Evolutionary conservation across 2,888 invertebrate genomes (phyloP).

Genomic region (Clunio marinus): DNA sequence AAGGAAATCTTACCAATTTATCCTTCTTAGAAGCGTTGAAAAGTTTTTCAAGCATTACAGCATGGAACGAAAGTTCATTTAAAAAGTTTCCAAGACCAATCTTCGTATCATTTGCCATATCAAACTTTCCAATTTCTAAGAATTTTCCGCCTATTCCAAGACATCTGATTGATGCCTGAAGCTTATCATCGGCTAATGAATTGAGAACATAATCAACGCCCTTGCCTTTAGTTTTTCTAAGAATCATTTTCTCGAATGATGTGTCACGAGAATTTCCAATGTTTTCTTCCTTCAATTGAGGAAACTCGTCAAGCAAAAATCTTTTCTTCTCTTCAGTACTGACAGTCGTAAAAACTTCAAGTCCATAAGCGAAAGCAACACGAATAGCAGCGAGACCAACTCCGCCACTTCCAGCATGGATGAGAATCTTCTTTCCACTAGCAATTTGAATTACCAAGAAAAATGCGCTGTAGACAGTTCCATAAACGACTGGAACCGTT

Average conservation of each 20-base stretch:
- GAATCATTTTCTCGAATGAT: constrained; percentile 81
- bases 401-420: constrained; percentile 65
- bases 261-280: constrained; percentile 85
- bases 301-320: constrained; percentile 57
- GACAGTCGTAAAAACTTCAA: constrained; percentile 68
- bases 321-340: constrained; percentile 61
- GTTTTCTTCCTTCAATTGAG: constrained; percentile 60
- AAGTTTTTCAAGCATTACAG: constrained; percentile 70
- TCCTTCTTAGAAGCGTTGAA: constrained; percentile 52
- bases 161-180: constrained; percentile 65
- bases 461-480: constrained; percentile 59
- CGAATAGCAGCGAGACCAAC: constrained; percentile 76
- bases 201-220: constrained; percentile 91
- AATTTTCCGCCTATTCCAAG: constrained; percentile 63
- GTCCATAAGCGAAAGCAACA: constrained; percentile 60
- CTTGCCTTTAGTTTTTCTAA: constrained; percentile 71
- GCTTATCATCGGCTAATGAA: constrained; percentile 87
- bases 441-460: constrained; percentile 46
- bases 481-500: constrained; percentile 73
- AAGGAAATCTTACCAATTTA: too few relatives aligned
- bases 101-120: constrained; percentile 64
- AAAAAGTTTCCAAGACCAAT: constrained; percentile 64
- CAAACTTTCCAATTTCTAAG: constrained; percentile 82
- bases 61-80: constrained; percentile 70
- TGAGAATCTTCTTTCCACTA: constrained; percentile 51